phyloP scores from a whole-genome alignment of 2,888 invertebrate species.

The Caenorhabditis sulstoni region DNA sequence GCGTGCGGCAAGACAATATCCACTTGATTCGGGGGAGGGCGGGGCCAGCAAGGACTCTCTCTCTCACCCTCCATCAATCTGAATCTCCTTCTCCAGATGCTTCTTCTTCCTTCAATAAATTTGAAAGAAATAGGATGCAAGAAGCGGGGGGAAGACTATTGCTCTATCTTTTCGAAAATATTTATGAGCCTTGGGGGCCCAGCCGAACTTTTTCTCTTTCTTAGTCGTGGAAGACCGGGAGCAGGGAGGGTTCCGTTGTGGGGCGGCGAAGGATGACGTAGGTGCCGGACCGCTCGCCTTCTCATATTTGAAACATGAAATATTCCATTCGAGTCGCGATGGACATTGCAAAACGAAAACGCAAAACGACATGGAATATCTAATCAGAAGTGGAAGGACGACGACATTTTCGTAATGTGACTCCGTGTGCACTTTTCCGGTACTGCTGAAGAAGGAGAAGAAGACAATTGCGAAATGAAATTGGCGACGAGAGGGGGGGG shows the following conservation, averaged over 20 bases:
- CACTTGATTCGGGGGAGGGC: too few relatives aligned
- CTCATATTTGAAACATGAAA: constrained; percentile 1
- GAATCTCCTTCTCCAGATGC: too few relatives aligned
- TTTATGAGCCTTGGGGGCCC: constrained; percentile 27
- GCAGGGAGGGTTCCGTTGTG: background rate
- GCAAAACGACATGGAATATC: constrained; percentile 1
- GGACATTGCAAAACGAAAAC: background rate
- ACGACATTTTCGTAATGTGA: constrained; percentile 1
- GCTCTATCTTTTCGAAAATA: constrained; percentile 2
- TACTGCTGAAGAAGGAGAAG: background rate
- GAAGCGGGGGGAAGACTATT: background rate
- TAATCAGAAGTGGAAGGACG: background rate
- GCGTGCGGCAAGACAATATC: background rate
- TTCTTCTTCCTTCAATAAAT: too few relatives aligned
- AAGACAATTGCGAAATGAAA: background rate
- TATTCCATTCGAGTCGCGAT: background rate
- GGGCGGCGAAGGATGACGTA: background rate
- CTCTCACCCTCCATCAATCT: too few relatives aligned
- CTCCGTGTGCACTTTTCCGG: background rate
- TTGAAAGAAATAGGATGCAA: background rate
- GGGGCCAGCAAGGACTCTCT: too few relatives aligned
- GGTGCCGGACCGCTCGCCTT: too few relatives aligned
- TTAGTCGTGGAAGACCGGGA: background rate
- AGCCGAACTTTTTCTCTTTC: constrained; percentile 25
- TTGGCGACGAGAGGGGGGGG: background rate